phyloP scores from a whole-genome alignment of 1,140 invertebrate genomes.

The Sycobia sp. region DNA sequence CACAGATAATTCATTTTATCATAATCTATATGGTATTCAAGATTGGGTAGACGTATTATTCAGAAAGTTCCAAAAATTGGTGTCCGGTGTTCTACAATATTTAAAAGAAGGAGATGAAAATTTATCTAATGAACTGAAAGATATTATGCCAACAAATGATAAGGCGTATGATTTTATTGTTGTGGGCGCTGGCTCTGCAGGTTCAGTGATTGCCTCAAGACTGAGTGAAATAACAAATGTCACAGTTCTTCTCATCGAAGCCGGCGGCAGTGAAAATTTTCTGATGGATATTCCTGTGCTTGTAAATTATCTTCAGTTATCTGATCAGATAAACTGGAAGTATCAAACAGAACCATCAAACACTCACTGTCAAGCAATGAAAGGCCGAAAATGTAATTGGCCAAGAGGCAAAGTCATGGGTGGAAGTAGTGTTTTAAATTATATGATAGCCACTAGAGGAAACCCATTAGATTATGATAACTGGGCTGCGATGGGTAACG shows the following conservation, averaged over 20 bases:
- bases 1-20: too few species aligned
- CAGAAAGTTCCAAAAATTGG: too few species aligned
- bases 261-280: constrained; percentile 73
- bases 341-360: constrained; percentile 70
- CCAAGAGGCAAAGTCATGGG: constrained; percentile 76
- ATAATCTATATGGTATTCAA: too few species aligned
- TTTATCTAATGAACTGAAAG: too few species aligned
- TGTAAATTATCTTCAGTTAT: constrained; percentile 72
- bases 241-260: constrained; percentile 76
- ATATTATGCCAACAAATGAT: neutral
- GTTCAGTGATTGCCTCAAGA: constrained; percentile 66
- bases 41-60: too few species aligned
- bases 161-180: constrained; percentile 55
- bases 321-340: constrained; percentile 78
- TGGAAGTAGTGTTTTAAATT: constrained; percentile 79
- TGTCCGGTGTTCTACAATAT: too few species aligned
- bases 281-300: constrained; percentile 77
- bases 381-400: constrained; percentile 72
- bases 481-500: constrained; percentile 77
- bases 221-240: constrained; percentile 73
- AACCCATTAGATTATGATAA: constrained; percentile 72
- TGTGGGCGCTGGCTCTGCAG: constrained; percentile 68
- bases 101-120: too few species aligned
- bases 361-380: constrained; percentile 59
- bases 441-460: constrained; percentile 79